Evolutionary conservation across 2,888 invertebrate genomes (phyloP).

Genomic region (Nemotelus nigrinus): DNA sequence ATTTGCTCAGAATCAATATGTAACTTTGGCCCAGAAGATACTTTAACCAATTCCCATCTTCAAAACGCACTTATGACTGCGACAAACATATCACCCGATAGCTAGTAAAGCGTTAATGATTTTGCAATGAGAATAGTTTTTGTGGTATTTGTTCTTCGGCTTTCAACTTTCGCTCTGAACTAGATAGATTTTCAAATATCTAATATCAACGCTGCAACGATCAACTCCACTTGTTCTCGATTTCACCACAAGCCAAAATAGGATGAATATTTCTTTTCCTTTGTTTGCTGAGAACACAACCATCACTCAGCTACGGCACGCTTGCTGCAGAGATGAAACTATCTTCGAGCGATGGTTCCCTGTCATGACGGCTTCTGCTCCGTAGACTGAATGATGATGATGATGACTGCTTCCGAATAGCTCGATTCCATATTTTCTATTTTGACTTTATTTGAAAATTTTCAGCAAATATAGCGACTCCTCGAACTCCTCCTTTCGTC

Average conservation of each 20-base stretch:
- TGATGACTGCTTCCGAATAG: slow-evolving; percentile 2
- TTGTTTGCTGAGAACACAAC: not conserved
- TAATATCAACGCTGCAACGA: not conserved
- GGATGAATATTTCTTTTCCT: not conserved
- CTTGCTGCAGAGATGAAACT: not conserved
- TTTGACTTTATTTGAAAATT: slow-evolving; percentile 37
- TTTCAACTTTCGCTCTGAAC: too few relatives aligned
- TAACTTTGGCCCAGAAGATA: slow-evolving; percentile 1
- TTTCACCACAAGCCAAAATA: slow-evolving; percentile 2
- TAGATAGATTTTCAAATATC: not conserved
- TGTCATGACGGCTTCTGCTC: too few relatives aligned
- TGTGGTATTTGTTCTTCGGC: slow-evolving; percentile 34
- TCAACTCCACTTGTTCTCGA: not conserved
- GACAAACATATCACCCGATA: not conserved
- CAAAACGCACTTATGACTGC: too few relatives aligned
- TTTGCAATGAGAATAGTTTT: slow-evolving; percentile 36
- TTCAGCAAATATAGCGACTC: not conserved
- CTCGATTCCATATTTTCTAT: slow-evolving; percentile 23
- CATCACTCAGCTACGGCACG: not conserved
- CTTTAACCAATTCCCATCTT: too few relatives aligned
- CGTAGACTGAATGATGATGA: not conserved
- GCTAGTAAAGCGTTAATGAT: slow-evolving; percentile 24
- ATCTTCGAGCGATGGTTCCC: too few relatives aligned
- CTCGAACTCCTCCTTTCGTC: not conserved
- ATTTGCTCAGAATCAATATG: slow-evolving; percentile 40